phyloP scores from a whole-genome alignment of 2,888 invertebrate genomes.

The Candidula unifasciata region DNA sequence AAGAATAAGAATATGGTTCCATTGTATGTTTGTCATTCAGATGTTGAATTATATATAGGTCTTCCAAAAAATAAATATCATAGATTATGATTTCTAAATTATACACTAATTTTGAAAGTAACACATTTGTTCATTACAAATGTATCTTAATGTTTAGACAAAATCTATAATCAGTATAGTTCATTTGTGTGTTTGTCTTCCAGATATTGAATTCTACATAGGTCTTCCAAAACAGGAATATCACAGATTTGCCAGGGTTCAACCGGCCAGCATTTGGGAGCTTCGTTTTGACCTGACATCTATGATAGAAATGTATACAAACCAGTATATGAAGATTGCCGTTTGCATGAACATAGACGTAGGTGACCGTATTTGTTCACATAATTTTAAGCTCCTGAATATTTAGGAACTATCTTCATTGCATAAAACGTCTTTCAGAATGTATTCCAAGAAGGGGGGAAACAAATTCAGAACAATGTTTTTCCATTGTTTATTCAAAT shows the following conservation, averaged over 20 bases:
- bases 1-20: too few relatives aligned
- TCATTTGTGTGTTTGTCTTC: conserved; percentile 30
- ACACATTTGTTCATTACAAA: too few relatives aligned
- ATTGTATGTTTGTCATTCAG: conserved; percentile 57
- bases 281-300: not conserved
- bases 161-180: too few relatives aligned
- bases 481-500: too few relatives aligned
- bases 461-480: too few relatives aligned
- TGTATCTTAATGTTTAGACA: too few relatives aligned
- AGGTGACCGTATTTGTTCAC: not conserved
- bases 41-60: conserved; percentile 72
- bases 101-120: too few relatives aligned
- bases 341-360: not conserved
- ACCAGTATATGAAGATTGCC: not conserved
- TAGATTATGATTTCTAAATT: too few relatives aligned
- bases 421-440: too few relatives aligned
- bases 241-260: conserved; percentile 63
- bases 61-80: conserved; percentile 66
- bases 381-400: too few relatives aligned
- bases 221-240: conserved; percentile 68
- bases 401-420: too few relatives aligned
- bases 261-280: conserved; percentile 43
- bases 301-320: not conserved
- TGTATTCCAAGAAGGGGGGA: too few relatives aligned
- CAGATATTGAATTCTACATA: conserved; percentile 73